Conservation (phyloP, 2,888 invertebrate genomes). For the Brassicogethes aeneus region DNA sequence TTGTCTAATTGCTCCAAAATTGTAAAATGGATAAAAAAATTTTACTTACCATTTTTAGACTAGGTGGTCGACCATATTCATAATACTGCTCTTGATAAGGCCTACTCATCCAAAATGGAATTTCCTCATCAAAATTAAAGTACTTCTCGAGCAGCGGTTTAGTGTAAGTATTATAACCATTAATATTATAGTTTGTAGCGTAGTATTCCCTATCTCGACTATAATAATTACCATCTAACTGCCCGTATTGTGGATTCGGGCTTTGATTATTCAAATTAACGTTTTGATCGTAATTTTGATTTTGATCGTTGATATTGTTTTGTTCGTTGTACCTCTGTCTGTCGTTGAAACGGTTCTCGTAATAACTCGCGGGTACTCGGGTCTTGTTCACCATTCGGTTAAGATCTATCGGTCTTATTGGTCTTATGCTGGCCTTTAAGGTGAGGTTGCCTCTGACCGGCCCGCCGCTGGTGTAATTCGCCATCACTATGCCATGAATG, state of each 20-base stretch:
- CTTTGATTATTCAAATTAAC: slow-evolving; percentile 7
- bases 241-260: slow-evolving; percentile 6
- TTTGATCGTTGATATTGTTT: slow-evolving; percentile 2
- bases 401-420: slow-evolving; percentile 46
- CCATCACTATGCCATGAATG: slow-evolving; percentile 80
- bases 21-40: slow-evolving; percentile 5
- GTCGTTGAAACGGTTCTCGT: slow-evolving; percentile 9
- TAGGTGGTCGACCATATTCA: slow-evolving; percentile 62
- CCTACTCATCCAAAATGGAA: slow-evolving; percentile 71
- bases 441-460: slow-evolving; percentile 87
- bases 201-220: slow-evolving; percentile 5
- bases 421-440: slow-evolving; percentile 66
- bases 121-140: slow-evolving; percentile 71
- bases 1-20: no score
- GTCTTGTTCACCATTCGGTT: slow-evolving; percentile 20
- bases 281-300: slow-evolving; percentile 9
- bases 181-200: background rate
- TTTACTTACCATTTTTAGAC: slow-evolving; percentile 59
- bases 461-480: slow-evolving; percentile 91
- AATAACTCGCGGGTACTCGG: slow-evolving; percentile 15
- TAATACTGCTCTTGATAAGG: slow-evolving; percentile 53
- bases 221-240: slow-evolving; percentile 5
- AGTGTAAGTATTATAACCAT: slow-evolving; percentile 6
- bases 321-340: slow-evolving; percentile 5
- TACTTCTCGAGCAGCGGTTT: slow-evolving; percentile 50